phyloP scores from a whole-genome alignment of 2,888 invertebrate species.

The Cryptocephalus primarius region DNA sequence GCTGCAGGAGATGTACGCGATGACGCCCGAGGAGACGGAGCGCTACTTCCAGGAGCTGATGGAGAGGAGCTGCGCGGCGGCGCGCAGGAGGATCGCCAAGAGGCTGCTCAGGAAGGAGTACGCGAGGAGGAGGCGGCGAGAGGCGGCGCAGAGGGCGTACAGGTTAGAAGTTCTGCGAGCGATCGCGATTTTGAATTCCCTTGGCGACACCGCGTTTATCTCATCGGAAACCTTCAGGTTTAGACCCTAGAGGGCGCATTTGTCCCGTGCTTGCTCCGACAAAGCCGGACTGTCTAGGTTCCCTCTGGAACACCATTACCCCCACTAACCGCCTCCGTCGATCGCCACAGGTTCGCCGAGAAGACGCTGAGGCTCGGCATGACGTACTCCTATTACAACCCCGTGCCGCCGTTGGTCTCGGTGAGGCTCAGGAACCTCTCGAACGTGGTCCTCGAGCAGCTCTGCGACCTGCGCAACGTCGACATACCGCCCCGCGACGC shows the following conservation, averaged over 20 bases:
- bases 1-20: slow-evolving; percentile 39
- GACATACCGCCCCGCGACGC: slow-evolving; percentile 54
- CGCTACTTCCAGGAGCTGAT: slow-evolving; percentile 44
- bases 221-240: too few relatives aligned
- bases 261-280: too few relatives aligned
- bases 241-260: too few relatives aligned
- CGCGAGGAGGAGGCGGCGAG: slow-evolving; percentile 6
- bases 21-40: slow-evolving; percentile 43
- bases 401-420: slow-evolving; percentile 43
- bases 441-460: slow-evolving; percentile 45
- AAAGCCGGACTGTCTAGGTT: too few relatives aligned
- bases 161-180: too few relatives aligned
- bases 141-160: slow-evolving; percentile 9
- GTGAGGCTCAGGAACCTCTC: slow-evolving; percentile 46
- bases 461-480: slow-evolving; percentile 70
- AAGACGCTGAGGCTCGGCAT: slow-evolving; percentile 17
- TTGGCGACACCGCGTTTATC: too few relatives aligned
- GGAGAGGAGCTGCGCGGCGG: slow-evolving; percentile 9
- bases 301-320: too few relatives aligned
- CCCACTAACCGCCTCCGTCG: too few relatives aligned
- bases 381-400: slow-evolving; percentile 26
- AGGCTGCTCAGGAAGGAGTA: slow-evolving; percentile 15
- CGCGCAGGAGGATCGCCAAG: slow-evolving; percentile 17
- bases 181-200: too few relatives aligned
- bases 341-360: slow-evolving; percentile 6